These are phyloP conservation scores for Sphaerophoria taeniata DNA, from an alignment of 2,888 invertebrate species.

Conservation along the genomic window DNA sequence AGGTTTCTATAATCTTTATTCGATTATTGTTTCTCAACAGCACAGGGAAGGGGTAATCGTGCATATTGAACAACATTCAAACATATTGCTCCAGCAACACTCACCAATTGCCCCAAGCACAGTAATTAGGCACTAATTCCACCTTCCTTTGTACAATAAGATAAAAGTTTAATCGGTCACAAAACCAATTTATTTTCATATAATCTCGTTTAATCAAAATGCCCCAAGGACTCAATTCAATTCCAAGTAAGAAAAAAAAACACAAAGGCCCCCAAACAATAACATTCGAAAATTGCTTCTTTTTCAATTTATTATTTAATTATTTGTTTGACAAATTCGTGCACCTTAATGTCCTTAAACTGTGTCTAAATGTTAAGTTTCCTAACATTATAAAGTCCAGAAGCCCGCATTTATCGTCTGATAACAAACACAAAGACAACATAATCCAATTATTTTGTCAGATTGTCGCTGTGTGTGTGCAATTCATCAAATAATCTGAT, in stretches of 20 bases:
- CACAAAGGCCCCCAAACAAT: too few relatives aligned
- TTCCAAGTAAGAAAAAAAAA: background rate
- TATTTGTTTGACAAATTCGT: conserved; percentile 3
- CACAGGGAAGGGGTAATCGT: too few relatives aligned
- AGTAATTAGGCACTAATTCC: too few relatives aligned
- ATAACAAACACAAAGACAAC: background rate
- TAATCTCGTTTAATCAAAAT: background rate
- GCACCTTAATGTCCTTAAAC: background rate
- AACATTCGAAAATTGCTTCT: background rate
- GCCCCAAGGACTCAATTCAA: background rate
- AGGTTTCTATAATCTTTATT: too few relatives aligned
- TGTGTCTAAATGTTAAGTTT: background rate
- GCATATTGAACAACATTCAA: too few relatives aligned
- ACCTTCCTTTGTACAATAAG: background rate
- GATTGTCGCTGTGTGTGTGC: too few relatives aligned
- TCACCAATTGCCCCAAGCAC: too few relatives aligned
- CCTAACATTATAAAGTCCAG: background rate
- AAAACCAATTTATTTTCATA: conserved; percentile 2
- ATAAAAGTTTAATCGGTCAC: background rate
- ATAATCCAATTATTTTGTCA: conserved; percentile 32
- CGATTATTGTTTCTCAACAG: too few relatives aligned
- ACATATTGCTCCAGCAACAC: too few relatives aligned
- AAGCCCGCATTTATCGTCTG: background rate
- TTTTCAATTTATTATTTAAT: background rate
- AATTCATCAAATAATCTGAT: conserved; percentile 39